These are phyloP conservation scores for Epinotia nisella DNA, from an alignment of 2,888 invertebrate genomes.

Conservation along the genomic window DNA sequence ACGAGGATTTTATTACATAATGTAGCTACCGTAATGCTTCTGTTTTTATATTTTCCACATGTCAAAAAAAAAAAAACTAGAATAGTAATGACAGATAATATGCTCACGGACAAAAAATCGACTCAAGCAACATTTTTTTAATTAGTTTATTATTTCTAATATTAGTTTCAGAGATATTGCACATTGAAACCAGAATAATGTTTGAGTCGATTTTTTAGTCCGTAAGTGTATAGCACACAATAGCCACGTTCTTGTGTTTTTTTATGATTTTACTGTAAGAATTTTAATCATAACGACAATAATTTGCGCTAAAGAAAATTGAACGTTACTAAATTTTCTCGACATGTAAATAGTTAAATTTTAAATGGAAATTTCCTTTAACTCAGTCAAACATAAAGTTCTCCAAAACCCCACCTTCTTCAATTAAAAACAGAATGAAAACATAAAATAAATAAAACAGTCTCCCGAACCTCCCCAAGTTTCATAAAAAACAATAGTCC, in stretches of 20 bases:
- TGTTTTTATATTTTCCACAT: neutral
- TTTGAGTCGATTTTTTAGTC: too few relatives aligned
- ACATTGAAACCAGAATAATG: too few relatives aligned
- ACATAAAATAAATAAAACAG: constrained; percentile 13
- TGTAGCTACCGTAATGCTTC: too few relatives aligned
- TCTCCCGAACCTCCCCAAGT: constrained; percentile 11
- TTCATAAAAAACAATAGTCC: constrained; percentile 38
- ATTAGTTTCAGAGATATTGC: too few relatives aligned
- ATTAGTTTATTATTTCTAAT: too few relatives aligned
- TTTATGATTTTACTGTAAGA: neutral
- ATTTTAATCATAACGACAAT: neutral
- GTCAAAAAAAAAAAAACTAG: too few relatives aligned
- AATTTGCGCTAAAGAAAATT: neutral
- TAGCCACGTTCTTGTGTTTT: neutral
- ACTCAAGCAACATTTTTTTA: too few relatives aligned
- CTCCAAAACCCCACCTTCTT: neutral
- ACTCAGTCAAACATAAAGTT: neutral
- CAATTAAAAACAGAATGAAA: constrained; percentile 20
- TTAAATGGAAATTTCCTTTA: too few relatives aligned
- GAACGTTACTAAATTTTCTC: neutral
- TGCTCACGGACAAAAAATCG: too few relatives aligned
- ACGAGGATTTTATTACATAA: too few relatives aligned
- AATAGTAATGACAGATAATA: too few relatives aligned
- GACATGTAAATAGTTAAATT: neutral
- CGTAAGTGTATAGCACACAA: neutral